phyloP scores from a whole-genome alignment of 2,797 vertebrate species.

The Notolabrus celidotus region DNA sequence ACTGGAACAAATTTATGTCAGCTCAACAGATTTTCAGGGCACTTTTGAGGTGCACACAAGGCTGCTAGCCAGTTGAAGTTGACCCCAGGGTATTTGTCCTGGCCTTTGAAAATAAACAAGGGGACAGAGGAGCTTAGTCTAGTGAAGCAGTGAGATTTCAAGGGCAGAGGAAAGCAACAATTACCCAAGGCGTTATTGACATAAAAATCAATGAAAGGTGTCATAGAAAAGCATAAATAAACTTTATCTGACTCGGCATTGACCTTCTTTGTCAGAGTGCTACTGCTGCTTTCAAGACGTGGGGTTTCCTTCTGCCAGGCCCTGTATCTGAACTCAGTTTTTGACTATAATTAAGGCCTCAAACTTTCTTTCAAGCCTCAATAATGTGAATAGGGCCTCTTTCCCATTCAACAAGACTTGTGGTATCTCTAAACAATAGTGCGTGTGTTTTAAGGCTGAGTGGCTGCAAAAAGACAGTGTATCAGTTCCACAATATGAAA shows the following conservation, averaged over 20 bases:
- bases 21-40: slow-evolving; percentile 79
- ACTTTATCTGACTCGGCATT: slow-evolving; percentile 73
- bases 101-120: slow-evolving; percentile 85
- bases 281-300: slow-evolving; percentile 70
- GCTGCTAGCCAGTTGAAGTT: slow-evolving; percentile 72
- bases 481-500: slow-evolving; percentile 63
- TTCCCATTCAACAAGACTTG: slow-evolving; percentile 58
- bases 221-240: slow-evolving; percentile 76
- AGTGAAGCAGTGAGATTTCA: slow-evolving; percentile 75
- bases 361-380: slow-evolving; percentile 32
- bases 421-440: slow-evolving; percentile 58
- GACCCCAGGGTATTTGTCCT: slow-evolving; percentile 82
- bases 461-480: slow-evolving; percentile 64
- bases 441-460: slow-evolving; percentile 46
- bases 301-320: slow-evolving; percentile 66
- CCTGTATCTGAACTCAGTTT: slow-evolving; percentile 42
- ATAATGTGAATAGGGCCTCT: slow-evolving; percentile 40
- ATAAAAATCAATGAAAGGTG: slow-evolving; percentile 79
- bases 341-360: slow-evolving; percentile 58
- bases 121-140: slow-evolving; percentile 79
- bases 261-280: slow-evolving; percentile 73
- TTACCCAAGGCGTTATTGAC: slow-evolving; percentile 78
- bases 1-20: slow-evolving; percentile 84
- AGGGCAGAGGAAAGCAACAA: slow-evolving; percentile 81
- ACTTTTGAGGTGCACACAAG: slow-evolving; percentile 72